Evolutionary conservation across 1,140 invertebrate species (phyloP).

Genomic region (Cydia splendana): DNA sequence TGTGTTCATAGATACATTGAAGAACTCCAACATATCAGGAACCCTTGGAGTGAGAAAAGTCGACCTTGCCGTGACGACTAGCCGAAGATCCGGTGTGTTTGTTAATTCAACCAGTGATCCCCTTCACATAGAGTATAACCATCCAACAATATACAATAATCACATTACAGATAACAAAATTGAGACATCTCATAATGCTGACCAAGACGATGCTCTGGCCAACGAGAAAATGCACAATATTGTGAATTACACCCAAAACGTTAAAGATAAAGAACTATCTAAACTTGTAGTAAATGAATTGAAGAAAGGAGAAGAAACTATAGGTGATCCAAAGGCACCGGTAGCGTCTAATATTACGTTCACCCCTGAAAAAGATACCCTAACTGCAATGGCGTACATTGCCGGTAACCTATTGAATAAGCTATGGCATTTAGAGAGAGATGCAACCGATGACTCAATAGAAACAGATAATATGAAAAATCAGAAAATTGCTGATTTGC

Average conservation of each 20-base stretch:
- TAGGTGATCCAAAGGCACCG: conserved; percentile 57
- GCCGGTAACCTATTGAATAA: conserved; percentile 71
- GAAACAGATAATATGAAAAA: conserved; percentile 67
- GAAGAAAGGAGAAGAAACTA: conserved; percentile 58
- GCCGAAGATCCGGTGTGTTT: conserved; percentile 46
- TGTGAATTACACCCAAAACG: conserved; percentile 56
- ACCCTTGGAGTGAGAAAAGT: conserved; percentile 57
- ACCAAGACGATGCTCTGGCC: conserved; percentile 40
- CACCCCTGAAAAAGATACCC: conserved; percentile 71
- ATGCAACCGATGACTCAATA: conserved; percentile 48
- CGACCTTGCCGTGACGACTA: conserved; percentile 41
- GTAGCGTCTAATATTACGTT: conserved; percentile 70
- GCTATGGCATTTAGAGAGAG: conserved; percentile 70
- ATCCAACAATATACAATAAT: conserved; percentile 53
- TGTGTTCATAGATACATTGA: conserved; percentile 61
- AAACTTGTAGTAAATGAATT: conserved; percentile 68
- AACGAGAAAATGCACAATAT: conserved; percentile 49
- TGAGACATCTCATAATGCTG: conserved; percentile 47
- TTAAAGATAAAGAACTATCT: conserved; percentile 63
- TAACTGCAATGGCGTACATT: conserved; percentile 69
- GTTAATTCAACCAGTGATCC: conserved; percentile 39
- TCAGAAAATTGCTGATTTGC: conserved; percentile 66
- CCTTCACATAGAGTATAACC: conserved; percentile 62
- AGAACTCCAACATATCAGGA: conserved; percentile 53
- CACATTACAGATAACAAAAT: conserved; percentile 68